Evolutionary conservation across 2,888 invertebrate genomes (phyloP).

Genomic region (Meandrusa payeni): DNA sequence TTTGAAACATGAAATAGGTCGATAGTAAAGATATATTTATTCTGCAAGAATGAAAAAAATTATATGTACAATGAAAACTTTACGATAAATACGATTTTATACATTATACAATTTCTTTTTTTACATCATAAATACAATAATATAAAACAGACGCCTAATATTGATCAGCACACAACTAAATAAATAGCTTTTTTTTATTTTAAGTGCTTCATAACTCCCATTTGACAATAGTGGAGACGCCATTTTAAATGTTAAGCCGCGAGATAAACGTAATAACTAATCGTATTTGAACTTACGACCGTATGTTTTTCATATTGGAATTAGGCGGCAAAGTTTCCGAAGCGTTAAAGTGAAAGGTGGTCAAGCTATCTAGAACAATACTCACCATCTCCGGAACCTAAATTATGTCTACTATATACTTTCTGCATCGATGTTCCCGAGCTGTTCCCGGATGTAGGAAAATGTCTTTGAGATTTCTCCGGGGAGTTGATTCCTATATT

Average conservation of each 20-base stretch:
- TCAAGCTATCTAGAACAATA: conserved; percentile 28
- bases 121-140: no score
- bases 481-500: conserved; percentile 43
- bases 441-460: conserved; percentile 52
- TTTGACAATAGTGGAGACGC: no score
- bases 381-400: conserved; percentile 71
- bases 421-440: conserved; percentile 53
- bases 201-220: no score
- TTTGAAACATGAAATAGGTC: conserved; percentile 9
- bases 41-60: neutral
- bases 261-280: no score
- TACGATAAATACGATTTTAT: neutral
- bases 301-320: no score
- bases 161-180: no score
- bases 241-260: no score
- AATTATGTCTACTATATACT: conserved; percentile 62
- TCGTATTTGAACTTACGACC: no score
- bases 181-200: no score
- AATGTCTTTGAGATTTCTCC: conserved; percentile 58
- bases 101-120: no score
- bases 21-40: no score
- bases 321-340: conserved; percentile 33
- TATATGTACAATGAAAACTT: neutral
- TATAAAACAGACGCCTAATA: no score
- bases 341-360: conserved; percentile 24